Evolutionary conservation across 2,888 invertebrate species (phyloP).

Genomic region (Napeogenes sylphis): DNA sequence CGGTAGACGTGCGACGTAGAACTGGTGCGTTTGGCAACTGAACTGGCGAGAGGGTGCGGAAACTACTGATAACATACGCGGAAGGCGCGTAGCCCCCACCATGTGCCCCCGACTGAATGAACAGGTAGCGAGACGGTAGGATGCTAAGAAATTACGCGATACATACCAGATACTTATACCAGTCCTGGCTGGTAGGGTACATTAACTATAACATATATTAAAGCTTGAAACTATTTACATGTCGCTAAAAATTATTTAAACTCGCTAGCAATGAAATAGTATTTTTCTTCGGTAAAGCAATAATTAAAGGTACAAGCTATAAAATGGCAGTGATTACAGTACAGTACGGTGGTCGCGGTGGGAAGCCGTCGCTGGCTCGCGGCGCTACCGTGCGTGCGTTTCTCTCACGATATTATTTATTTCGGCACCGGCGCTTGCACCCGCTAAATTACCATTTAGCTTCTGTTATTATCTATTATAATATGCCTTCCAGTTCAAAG

Average conservation of each 20-base stretch:
- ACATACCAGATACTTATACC: too few species aligned
- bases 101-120: constrained; percentile 62
- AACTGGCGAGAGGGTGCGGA: constrained; percentile 70
- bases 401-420: constrained; percentile 69
- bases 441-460: constrained; percentile 67
- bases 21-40: constrained; percentile 76
- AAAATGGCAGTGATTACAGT: constrained; percentile 32
- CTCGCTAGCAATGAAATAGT: constrained; percentile 16
- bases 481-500: constrained; percentile 51
- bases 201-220: constrained; percentile 28
- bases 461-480: constrained; percentile 64
- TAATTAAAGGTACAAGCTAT: constrained; percentile 32
- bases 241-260: neutral
- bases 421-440: constrained; percentile 63
- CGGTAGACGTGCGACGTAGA: constrained; percentile 65
- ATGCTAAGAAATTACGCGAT: constrained; percentile 38
- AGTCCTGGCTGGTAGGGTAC: too few species aligned
- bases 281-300: constrained; percentile 19
- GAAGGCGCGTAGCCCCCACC: constrained; percentile 68
- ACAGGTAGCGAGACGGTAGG: constrained; percentile 68
- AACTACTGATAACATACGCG: constrained; percentile 76
- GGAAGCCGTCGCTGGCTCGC: constrained; percentile 66
- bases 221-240: neutral
- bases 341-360: constrained; percentile 45
- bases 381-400: constrained; percentile 70